Base-by-base conservation (phyloP, 1,140 invertebrate genomes). In the Listronotus bonariensis region DNA sequence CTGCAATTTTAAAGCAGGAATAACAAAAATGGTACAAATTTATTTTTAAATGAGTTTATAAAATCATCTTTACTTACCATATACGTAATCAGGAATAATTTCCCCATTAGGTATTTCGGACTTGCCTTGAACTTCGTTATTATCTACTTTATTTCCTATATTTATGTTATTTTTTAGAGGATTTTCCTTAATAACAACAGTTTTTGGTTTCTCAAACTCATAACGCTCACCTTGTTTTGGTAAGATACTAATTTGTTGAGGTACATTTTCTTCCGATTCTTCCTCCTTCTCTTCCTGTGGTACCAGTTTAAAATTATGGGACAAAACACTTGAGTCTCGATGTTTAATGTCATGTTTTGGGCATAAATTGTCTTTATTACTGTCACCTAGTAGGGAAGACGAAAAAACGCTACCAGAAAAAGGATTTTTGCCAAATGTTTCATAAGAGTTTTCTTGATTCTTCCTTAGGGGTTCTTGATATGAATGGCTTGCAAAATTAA, bases 261-360 rank as follows among this genome's bases (percentile, higher is more conserved):
- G 15, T 36, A 14, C 6, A 9, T 15, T 34, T 12, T 20, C 36
- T n/a, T 52, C 31, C n/a, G 9, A 36, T 26, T 14, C 14, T 32
- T 38, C 17, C 5, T 1, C 49, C 32, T 1, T 26, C 36, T 34
- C 17, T n/a, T 32, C 32, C 32, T 52, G 17, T 26, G 10, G 17
- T 52, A 31, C n/a, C 11, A 46, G 9, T 1, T 14, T 48, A 10
- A 15, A 11, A 6, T 18, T 32, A 3, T 40, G 57, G 18, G 14
- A 10, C 0, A 8, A 12, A 36, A 11, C 1, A n/a, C 10, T 9
- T 8, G 45, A 34, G 4, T 41, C 38, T 15, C 40, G 42, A 15
- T 62, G 34, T 43, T 45, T 53, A 43, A 52, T 42, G 12, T 53
- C 59, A 62, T 62, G 59, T 51, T 62, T 62, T 11, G 48, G 48